Conservation (phyloP, 2,797 vertebrate genomes). For the Pitangus sulphuratus region DNA sequence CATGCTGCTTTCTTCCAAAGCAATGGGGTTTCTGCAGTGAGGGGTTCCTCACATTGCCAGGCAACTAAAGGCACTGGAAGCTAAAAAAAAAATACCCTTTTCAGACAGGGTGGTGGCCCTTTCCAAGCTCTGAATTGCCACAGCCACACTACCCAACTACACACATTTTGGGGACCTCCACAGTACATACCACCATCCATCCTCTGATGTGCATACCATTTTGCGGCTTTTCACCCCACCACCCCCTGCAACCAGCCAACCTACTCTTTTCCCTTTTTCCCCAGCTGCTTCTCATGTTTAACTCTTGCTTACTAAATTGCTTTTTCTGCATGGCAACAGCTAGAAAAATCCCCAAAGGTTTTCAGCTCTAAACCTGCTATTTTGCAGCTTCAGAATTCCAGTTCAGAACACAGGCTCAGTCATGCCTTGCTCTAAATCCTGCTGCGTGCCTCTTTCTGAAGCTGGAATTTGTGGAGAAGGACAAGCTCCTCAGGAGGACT, state of each 20-base stretch:
- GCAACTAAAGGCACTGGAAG: background rate
- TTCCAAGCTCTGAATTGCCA: background rate
- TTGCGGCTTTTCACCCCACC: background rate
- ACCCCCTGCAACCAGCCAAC: background rate
- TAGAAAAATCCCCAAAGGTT: background rate
- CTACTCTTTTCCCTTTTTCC: background rate
- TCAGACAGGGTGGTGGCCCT: background rate
- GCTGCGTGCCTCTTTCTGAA: background rate
- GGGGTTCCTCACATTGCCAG: background rate
- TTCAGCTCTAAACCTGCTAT: background rate
- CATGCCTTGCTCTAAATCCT: background rate
- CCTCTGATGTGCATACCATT: fast-evolving
- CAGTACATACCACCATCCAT: background rate
- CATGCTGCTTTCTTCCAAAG: background rate
- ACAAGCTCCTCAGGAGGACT: background rate
- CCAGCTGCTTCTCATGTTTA: background rate
- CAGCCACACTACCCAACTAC: fast-evolving
- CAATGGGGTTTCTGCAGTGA: background rate
- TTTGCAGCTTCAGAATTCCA: background rate
- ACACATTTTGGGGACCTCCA: background rate
- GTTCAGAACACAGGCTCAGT: background rate
- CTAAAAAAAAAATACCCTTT: background rate
- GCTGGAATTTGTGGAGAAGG: background rate
- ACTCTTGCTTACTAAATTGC: background rate
- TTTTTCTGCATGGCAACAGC: background rate